phyloP scores from a whole-genome alignment of 2,113 vertebrate genomes.

The Coryphaenoides rupestris region DNA sequence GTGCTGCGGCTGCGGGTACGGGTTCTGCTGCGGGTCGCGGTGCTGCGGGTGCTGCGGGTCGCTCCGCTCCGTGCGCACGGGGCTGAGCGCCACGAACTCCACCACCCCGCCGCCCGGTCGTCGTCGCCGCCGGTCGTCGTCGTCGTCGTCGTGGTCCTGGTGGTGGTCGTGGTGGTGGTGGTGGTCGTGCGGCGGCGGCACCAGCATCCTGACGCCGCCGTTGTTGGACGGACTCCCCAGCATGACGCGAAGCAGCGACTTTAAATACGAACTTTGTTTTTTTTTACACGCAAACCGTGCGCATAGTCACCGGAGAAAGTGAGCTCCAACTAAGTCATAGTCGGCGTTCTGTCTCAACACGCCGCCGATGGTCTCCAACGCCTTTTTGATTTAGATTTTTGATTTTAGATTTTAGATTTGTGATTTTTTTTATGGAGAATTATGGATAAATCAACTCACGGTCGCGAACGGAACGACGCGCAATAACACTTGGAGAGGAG shows the following conservation, averaged over 20 bases:
- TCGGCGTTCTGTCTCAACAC: no score
- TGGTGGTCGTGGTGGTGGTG: no score
- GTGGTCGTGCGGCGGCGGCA: constrained; percentile 51
- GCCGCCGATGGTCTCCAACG: no score
- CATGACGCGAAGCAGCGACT: no score
- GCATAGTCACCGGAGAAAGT: constrained; percentile 31
- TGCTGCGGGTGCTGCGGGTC: constrained; percentile 78
- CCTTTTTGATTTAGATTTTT: no score
- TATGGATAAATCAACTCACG: constrained; percentile 54
- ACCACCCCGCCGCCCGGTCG: constrained; percentile 77
- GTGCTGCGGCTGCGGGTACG: constrained; percentile 76
- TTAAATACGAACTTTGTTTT: no score
- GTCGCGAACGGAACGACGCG: constrained; percentile 26
- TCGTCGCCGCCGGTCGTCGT: constrained; percentile 76
- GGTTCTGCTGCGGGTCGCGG: no score
- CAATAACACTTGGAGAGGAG: constrained; percentile 19
- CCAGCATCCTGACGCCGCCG: constrained; percentile 78
- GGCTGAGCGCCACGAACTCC: constrained; percentile 85
- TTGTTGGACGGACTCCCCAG: constrained; percentile 76
- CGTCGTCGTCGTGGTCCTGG: no score
- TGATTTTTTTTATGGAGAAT: no score
- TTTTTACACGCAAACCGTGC: constrained; percentile 12
- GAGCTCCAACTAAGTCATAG: constrained; percentile 50
- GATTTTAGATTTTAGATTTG: no score
- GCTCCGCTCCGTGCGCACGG: constrained; percentile 81